Evolutionary conservation across 2,113 vertebrate genomes (phyloP), one percentile per base, ranked within the genome.

Genomic region (Tachysurus fulvidraco): DNA sequence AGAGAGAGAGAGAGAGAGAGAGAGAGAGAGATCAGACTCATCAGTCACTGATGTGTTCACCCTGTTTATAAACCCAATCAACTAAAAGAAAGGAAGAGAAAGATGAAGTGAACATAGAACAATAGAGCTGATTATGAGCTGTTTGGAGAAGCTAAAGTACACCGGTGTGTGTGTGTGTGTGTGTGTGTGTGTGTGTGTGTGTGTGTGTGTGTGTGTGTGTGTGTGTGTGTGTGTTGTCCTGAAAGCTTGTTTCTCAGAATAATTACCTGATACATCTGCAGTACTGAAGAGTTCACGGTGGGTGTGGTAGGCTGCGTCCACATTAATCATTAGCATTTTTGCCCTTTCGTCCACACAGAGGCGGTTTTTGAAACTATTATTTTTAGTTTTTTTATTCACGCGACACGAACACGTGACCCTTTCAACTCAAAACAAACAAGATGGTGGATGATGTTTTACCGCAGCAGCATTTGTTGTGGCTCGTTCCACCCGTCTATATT

Each of bases 141-240:
- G 74, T 78, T n/a, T 50, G 19, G 44, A 52, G 44, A 44, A 4
- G 2, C 67, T 71, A 4, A 28, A 1, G 25, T 14, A 65, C 12
- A n/a, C 62, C 28, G 62, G 71, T 23, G 65, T 69, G 67, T 36
- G 67, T 69, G 67, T n/a, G 60, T 64, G 67, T 74, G 71, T 74
- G 71, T 46, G 71, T 60, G 41, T 74, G 71, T 2, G n/a, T n/a
- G n/a, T n/a, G n/a, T n/a, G n/a, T n/a, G 62, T 64, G 62, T 64
- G 62, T 64, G 62, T 64, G 62, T 64, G 62, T 64, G 62, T 64
- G 62, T 64, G 62, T n/a, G 62, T 64, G 62, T 64, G 62, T n/a
- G 64, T 67, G 67, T 74, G 71, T 74, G 71, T 46, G 71, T 60
- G 41, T 74, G 71, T 2, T 74, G 71, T 46, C 19, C 17, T 6